Base-by-base conservation (phyloP, 2,888 invertebrate species). In the Tinea trinotella region DNA sequence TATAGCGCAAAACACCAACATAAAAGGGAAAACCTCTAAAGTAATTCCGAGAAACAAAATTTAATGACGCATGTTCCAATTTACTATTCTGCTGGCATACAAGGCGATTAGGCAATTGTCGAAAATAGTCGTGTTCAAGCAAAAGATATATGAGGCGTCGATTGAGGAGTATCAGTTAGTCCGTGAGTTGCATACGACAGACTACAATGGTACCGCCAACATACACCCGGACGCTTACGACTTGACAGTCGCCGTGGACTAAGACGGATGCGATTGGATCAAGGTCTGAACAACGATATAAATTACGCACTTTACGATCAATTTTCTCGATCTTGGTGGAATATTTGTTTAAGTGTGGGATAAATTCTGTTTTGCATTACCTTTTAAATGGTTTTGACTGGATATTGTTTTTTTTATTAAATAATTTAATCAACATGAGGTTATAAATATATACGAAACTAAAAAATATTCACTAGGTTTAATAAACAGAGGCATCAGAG, bases 71-170 rank as follows among this genome's bases (percentile, higher is more conserved):
- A 46, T 46, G 46, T 10, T 61, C 52, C 54, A 62, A 69, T 74
- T 71, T 62, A 46, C 56, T 58, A 82, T 74, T 74, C 80, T 36
- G 18, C 3, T 6, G 56, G 61, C 71, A 74, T 69, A 52, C 57
- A 54, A 69, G 68, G 68, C 70, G 74, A 74, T 77, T 74, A 71
- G 66, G 63, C 62, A 59, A 56, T 64, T 66, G 71, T 63, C 68
- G 68, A 66, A 76, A 76, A 74, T 64, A 60, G 64, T 55, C 57
- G 58, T 52, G 20, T 34, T 54, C 50, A 17, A 49, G 50, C 44
- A 62, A 60, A 62, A 73, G 71, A 75, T 71, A 64, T 65, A 74
- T 64, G 74, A 81, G 76, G 78, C 80, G 81, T 76, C 81, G 66
- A 80, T 78, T 70, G 70, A 66, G 62, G 68, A 65, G 70, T 52